Evolutionary conservation across 1,140 invertebrate species (phyloP), one percentile per base, ranked within the genome.

Genomic region (Drosophila neocordata): DNA sequence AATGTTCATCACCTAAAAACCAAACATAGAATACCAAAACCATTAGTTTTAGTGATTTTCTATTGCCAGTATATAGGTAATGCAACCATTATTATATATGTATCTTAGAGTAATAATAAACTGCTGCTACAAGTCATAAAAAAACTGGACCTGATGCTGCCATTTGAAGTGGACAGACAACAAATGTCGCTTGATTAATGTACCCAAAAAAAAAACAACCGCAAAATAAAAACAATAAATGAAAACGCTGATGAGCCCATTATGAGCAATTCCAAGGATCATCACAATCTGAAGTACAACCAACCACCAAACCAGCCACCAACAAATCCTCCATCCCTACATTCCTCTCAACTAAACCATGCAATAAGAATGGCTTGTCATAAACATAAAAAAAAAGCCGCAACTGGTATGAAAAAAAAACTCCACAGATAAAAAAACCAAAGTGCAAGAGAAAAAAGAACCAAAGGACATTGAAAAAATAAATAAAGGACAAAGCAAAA

Each of bases 141-240:
- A 48, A 48, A 48, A 72, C 51, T 57, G 58, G 58, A 62, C 41
- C 41, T 48, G 9, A 15, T 48, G 15, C 18, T 11, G 7, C 2
- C 7, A 48, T 4, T 38, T 24, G 27, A 22, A 41, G 41, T 61
- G 38, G 52, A 56, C 27, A 7, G 24, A 13, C 38, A 66, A 55
- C 62, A 82, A 87, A 68, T 79, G 78, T 69, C 79, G 68, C 35
- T 88, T 87, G 83, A 87, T 87, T 88, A 83, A 88, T 76, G 79
- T 72, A 87, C 78, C 65, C 71, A 55, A 67, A 6, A 75, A 60
- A 55, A 67, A 6, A 75, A 60, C 53, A 73, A 73, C 12, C 37
- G 37, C 12, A 41, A 82, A 35, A 76, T 74, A 83, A 65, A 67
- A 70, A 57, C 70, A 78, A 82, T 87, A 79, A 78, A 76, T 48